Evolutionary conservation across 2,888 invertebrate species (phyloP), one percentile per base, ranked within the genome.

Genomic region (Scaptomyza flava): DNA sequence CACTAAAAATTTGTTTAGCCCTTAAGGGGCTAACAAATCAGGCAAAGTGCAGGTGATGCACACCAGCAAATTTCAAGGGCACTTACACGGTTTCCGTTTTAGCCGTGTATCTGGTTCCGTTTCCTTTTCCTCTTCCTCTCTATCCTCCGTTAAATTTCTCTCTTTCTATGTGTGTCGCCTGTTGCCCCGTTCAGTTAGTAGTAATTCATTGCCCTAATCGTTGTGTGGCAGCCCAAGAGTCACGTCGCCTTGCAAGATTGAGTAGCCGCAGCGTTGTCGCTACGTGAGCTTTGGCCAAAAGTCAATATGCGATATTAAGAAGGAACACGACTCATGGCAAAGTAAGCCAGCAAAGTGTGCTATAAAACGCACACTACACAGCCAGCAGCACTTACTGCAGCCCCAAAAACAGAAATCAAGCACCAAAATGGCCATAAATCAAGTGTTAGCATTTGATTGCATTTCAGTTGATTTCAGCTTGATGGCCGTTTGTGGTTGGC

Each of bases 381-480:
- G 33, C 36, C 45, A 33, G 30, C 14, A 38, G 46, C 51, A 65
- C 75, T 71, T 38, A 53, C n/a, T 79, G 79, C 82, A 70, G 73
- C 48, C 41, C 23, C 27, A 34, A 57, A 53, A 46, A 30, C 20
- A 38, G 31, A 50, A 61, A 20, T 20, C 45, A 17, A 54, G 58
- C 54, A 20, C 7, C 30, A 47, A 56, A 63, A 48, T 57, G 68
- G 64, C 52, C 75, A 74, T 82, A 82, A 82, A 82, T 82, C 81
- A 86, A 66, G 53, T 54, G 62, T 63, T 64, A 52, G 62, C 64
- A 67, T 73, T 77, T 85, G 73, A 85, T 87, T 86, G 86, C 86
- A 72, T 77, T 87, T 69, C 46, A 57, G 33, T 30, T 54, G 45
- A 50, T 62, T 27, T 27, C 27, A 58, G 46, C 38, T n/a, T n/a